Evolutionary conservation across 2,113 vertebrate genomes (phyloP).

Genomic region (Raja brachyura): DNA sequence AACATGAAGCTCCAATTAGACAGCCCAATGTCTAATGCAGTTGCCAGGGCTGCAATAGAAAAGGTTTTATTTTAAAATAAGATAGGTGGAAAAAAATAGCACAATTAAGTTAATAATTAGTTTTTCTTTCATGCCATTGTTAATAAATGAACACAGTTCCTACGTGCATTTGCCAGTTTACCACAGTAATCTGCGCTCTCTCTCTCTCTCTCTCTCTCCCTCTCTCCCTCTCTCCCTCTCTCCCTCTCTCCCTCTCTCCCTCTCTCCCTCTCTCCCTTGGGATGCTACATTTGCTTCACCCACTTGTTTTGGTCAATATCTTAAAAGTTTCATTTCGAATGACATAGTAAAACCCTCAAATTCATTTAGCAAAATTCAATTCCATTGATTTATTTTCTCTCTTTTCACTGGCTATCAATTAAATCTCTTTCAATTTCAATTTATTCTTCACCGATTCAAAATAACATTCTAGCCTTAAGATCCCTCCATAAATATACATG

Average conservation of each 20-base stretch:
- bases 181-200: neutral
- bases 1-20: slow-evolving; percentile 99
- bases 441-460: neutral
- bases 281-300: neutral
- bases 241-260: neutral
- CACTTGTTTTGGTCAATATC: too few species aligned
- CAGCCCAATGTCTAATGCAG: slow-evolving; percentile 84
- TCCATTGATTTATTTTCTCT: neutral
- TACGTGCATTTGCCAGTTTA: neutral
- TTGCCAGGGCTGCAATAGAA: slow-evolving; percentile 68
- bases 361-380: neutral
- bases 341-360: neutral
- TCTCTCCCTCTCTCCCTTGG: too few species aligned
- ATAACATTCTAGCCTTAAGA: neutral
- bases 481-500: neutral
- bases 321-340: neutral
- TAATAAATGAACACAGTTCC: neutral
- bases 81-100: slow-evolving; percentile 1
- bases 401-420: neutral
- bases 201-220: neutral
- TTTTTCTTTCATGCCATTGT: too few species aligned
- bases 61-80: slow-evolving; percentile 9
- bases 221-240: neutral
- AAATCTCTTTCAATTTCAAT: neutral
- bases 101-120: neutral